Percentiles rank a stretch among this genome's conserved stretches.
Evolutionary conservation across 2,888 invertebrate species (phyloP).

Genomic region (Eristalis intricaria): DNA sequence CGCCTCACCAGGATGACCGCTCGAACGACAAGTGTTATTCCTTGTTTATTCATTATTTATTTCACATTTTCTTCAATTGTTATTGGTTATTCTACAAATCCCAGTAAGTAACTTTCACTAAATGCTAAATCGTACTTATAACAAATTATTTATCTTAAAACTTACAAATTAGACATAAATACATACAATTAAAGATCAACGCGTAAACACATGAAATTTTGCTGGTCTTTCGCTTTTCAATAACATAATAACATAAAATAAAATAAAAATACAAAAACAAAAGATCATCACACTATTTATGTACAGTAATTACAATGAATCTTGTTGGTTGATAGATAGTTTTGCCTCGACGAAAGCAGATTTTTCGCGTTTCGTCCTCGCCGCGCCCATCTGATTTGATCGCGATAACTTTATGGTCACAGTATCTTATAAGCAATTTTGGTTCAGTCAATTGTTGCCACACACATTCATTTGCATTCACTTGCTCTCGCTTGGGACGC

Average conservation of each 20-base stretch:
- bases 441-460: slow-evolving; percentile 68
- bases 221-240: neutral
- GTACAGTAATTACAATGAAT: slow-evolving; percentile 36
- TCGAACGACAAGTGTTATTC: neutral
- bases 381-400: slow-evolving; percentile 2
- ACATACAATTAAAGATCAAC: slow-evolving; percentile 62
- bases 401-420: slow-evolving; percentile 48
- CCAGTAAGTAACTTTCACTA: slow-evolving; percentile 54
- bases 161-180: slow-evolving; percentile 60
- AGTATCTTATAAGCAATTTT: slow-evolving; percentile 62
- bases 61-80: slow-evolving; percentile 20
- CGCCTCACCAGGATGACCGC: too few relatives aligned
- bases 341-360: neutral
- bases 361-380: neutral
- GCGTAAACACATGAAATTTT: slow-evolving; percentile 26
- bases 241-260: slow-evolving; percentile 40
- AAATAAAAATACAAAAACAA: slow-evolving; percentile 20
- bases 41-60: slow-evolving; percentile 16
- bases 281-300: slow-evolving; percentile 60
- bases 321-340: neutral
- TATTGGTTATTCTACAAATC: slow-evolving; percentile 51
- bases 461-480: slow-evolving; percentile 18
- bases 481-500: slow-evolving; percentile 9
- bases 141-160: slow-evolving; percentile 37
- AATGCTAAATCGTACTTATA: slow-evolving; percentile 24